A percentile compares a stretch with the other conserved stretches of the same genome.
Evolutionary conservation across 2,797 vertebrate species (phyloP).

Genomic region (Erpetoichthys calabaricus): DNA sequence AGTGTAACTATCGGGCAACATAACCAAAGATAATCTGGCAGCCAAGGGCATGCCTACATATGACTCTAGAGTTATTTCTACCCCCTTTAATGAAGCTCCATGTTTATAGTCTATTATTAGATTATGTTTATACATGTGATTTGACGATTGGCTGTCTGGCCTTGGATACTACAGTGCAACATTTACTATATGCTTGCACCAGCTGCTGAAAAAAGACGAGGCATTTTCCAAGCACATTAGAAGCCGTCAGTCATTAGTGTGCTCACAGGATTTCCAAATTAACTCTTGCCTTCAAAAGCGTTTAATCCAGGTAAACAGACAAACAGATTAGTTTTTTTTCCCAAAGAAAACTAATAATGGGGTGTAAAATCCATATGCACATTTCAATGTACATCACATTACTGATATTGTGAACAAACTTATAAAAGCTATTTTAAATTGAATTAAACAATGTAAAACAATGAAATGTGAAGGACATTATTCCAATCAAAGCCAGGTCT

Average conservation of each 20-base stretch:
- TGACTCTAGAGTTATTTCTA: constrained; percentile 13
- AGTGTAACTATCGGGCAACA: constrained; percentile 6
- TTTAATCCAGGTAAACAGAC: constrained; percentile 4
- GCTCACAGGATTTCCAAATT: neutral
- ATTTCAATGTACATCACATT: too few species aligned
- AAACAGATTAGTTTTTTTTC: neutral
- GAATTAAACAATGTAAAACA: too few species aligned
- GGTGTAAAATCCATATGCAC: too few species aligned
- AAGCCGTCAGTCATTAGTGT: too few species aligned
- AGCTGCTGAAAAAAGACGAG: constrained; percentile 18
- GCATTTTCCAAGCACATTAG: neutral
- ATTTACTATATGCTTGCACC: constrained; percentile 12
- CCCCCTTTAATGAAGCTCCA: constrained; percentile 17
- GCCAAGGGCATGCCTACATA: neutral
- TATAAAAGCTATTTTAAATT: too few species aligned
- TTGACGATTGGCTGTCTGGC: neutral
- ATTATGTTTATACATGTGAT: constrained; percentile 16
- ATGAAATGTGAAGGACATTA: too few species aligned
- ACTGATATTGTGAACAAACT: too few species aligned
- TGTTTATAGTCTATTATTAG: constrained; percentile 20
- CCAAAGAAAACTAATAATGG: neutral
- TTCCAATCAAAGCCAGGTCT: too few species aligned
- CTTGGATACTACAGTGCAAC: constrained; percentile 7
- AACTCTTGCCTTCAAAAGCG: neutral
- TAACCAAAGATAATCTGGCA: constrained; percentile 8